Base-by-base conservation (phyloP, 2,888 invertebrate genomes). In the Agrotis exclamationis region DNA sequence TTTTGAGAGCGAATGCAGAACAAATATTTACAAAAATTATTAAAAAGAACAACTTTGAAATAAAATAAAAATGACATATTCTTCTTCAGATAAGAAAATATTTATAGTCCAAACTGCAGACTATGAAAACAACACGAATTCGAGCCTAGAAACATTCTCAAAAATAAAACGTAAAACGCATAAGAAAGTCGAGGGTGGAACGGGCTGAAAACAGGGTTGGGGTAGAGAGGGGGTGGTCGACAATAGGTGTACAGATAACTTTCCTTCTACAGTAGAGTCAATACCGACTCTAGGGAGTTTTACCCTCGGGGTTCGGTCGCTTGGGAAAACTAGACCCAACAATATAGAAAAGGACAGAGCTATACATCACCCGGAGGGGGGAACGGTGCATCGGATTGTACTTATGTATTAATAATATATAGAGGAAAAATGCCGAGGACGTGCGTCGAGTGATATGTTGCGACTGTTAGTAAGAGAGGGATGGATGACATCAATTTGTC, bases 241-340 rank as follows among this genome's bases (percentile, higher is more conserved):
- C 95, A 96, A 96, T 95, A 96, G 95, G 95, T 95, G 95, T 95
- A 96, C 94, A 96, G 95, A 96, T 96, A 96, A 96, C 95, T 95
- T 95, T 94, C 95, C 95, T 94, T 94, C 95, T 93, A 95, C 95
- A 95, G 94, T 93, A 95, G 96, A 96, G 95, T 96, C 96, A 96
- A 96, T 96, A 96, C 94, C 95, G 94, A 93, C 96, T 95, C 96
- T 91, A 93, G 96, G 96, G 96, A 96, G 95, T 92, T 95, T 94
- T 95, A 94, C 96, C 96, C 96, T 96, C 95, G 96, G 91, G 96
- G 95, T 90, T 90, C 94, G 93, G 94, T 93, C 96, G 95, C 96
- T 95, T 95, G 96, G 96, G 96, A 96, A 95, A 96, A 96, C 96
- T 96, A 96, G 94, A 95, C 94, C 96, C 96, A 95, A 96, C 96